Evolutionary conservation across 2,113 vertebrate species (phyloP).

Genomic region (Chlamydotis undulata): DNA sequence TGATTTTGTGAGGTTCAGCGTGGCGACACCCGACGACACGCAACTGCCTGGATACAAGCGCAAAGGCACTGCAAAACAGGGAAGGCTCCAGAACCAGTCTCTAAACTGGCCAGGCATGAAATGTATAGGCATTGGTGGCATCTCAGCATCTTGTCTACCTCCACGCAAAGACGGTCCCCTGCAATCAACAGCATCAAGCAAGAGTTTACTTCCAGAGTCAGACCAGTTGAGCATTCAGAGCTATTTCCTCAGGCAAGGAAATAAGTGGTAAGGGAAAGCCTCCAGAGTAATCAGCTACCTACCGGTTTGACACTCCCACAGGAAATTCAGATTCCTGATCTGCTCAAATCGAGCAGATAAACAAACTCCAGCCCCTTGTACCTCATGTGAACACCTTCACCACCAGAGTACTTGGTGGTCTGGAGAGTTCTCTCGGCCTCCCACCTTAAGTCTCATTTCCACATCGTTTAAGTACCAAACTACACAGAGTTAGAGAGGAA

Average conservation of each 20-base stretch:
- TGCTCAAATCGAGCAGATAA: neutral
- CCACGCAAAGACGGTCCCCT: neutral
- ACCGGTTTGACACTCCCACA: neutral
- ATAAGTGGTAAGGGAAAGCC: neutral
- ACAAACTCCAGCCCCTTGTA: neutral
- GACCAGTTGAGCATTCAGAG: neutral
- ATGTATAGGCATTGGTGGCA: accelerated
- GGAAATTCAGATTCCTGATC: neutral
- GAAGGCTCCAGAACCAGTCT: neutral
- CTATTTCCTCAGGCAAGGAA: neutral
- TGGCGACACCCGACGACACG: neutral
- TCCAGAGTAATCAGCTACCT: neutral
- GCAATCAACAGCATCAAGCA: neutral
- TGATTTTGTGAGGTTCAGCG: neutral
- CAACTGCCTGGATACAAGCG: neutral
- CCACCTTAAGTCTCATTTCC: neutral
- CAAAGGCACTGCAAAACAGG: neutral
- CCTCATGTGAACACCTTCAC: neutral
- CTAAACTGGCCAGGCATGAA: neutral
- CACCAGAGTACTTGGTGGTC: neutral
- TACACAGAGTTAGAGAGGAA: neutral
- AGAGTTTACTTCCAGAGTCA: neutral
- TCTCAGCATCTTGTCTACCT: neutral
- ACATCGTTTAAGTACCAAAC: neutral
- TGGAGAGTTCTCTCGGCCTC: neutral